Base-by-base conservation (phyloP, 2,797 vertebrate genomes). In the Poeciliopsis paucimaculata region DNA sequence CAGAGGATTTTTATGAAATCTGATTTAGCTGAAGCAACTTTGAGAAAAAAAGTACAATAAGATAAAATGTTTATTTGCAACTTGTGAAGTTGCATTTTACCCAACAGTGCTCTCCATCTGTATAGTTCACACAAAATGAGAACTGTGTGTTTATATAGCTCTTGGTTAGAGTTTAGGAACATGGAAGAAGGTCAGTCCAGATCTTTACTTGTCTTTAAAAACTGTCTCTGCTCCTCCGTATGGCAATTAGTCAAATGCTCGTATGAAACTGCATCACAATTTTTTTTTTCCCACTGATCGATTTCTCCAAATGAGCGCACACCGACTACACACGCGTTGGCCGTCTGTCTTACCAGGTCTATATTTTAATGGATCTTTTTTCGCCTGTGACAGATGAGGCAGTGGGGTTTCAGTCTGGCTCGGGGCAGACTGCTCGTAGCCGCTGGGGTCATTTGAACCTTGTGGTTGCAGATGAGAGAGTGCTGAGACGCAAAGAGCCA, bases 381-480 rank as follows among this genome's bases (percentile, higher is more conserved):
- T 84, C 73, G 73, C 90, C 84, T 93, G 91, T 93, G 93, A 94
- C 90, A 94, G 93, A 93, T 77, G 91, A 91, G 34, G 9, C 80
- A 86, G 60, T 55, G 77, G 73, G 77, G 72, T 75, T 86, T 88
- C 83, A 80, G 93, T 90, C 86, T 77, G 88, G 93, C 91, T 89
- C 72, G 74, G 82, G 79, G 87, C 86, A 92, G 93, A 95, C 91
- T 91, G 88, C 82, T 89, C 86, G 79, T 85, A 92, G 91, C 89
- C 90, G 90, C 92, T 94, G 95, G 96, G 93, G 96, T 97, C 96
- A 36, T 89, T 92, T 95, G 96, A 96, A 97, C 96, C 96, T 95
- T 97, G 96, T 95, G 97, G 96, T 96, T 96, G 95, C 89, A 88
- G 80, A 93, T 91, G 92, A 95, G 93, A 96, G 93, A 96, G 95